Conservation (phyloP, 2,113 vertebrate genomes). For the Embiotoca jacksoni region DNA sequence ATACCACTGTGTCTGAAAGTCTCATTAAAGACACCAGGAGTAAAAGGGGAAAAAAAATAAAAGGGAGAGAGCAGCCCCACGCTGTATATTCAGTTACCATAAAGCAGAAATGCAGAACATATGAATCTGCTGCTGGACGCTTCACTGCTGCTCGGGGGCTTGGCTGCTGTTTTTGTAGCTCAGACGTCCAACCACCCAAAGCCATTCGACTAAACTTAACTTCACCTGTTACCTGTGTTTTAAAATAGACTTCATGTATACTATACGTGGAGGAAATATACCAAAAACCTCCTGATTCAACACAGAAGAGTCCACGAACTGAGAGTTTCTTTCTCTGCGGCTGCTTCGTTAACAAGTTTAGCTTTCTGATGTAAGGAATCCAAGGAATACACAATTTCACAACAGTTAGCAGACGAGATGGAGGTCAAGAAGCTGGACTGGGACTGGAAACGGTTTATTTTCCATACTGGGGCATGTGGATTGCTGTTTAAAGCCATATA, state of each 20-base stretch:
- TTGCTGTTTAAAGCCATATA: too few relatives aligned
- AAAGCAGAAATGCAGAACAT: slow-evolving; percentile 57
- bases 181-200: slow-evolving; percentile 44
- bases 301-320: background rate
- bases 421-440: background rate
- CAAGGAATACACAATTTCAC: too few relatives aligned
- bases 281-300: slow-evolving; percentile 19
- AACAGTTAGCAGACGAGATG: background rate
- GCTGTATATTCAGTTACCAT: slow-evolving; percentile 48
- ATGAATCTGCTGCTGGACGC: background rate
- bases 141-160: slow-evolving; percentile 49
- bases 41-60: too few relatives aligned
- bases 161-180: slow-evolving; percentile 27
- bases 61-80: slow-evolving; percentile 28
- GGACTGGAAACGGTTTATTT: too few relatives aligned
- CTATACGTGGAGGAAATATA: background rate
- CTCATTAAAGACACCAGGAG: slow-evolving; percentile 32
- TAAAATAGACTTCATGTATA: slow-evolving; percentile 11
- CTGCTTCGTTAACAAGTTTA: background rate
- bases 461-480: too few relatives aligned
- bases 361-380: background rate
- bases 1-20: slow-evolving; percentile 13
- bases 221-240: slow-evolving; percentile 61
- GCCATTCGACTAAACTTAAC: slow-evolving; percentile 26
- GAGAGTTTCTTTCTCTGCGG: background rate